A percentile compares a stretch with the other conserved stretches of the same genome.
Conservation (phyloP, 2,888 invertebrate genomes). For the Prostheceraeus crozeri region DNA sequence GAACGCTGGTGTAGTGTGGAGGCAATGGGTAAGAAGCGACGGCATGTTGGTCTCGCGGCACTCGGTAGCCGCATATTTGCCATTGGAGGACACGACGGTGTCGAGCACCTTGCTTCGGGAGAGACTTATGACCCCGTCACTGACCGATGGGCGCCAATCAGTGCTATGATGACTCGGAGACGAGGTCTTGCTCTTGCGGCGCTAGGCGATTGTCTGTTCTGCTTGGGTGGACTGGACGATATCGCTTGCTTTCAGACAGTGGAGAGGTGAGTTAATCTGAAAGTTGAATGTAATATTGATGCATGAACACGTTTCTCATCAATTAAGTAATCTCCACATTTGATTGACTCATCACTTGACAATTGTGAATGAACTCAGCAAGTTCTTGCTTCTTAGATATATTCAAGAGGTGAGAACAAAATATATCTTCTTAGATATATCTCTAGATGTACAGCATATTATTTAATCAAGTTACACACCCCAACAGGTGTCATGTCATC, state of each 20-base stretch:
- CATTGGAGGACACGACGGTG: constrained; percentile 60
- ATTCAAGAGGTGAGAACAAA: too few species aligned
- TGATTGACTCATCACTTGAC: too few species aligned
- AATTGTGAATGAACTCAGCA: too few species aligned
- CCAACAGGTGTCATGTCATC: too few species aligned
- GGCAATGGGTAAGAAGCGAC: constrained; percentile 57
- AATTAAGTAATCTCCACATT: too few species aligned
- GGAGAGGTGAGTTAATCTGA: constrained; percentile 49
- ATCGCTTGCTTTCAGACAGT: constrained; percentile 58
- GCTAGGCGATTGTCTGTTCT: constrained; percentile 59
- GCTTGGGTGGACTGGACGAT: constrained; percentile 60
- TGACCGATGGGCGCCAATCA: constrained; percentile 55
- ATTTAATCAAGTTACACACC: too few species aligned
- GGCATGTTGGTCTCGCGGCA: constrained; percentile 59
- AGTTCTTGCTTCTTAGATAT: too few species aligned
- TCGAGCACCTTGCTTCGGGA: constrained; percentile 57
- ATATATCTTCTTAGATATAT: too few species aligned
- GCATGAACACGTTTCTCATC: too few species aligned
- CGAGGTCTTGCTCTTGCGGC: constrained; percentile 59
- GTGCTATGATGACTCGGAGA: constrained; percentile 57
- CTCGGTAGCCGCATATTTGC: constrained; percentile 54
- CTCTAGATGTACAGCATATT: too few species aligned
- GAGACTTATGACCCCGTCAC: constrained; percentile 57
- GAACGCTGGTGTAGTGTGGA: constrained; percentile 58
- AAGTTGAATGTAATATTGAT: too few species aligned